Percentiles rank a stretch among this genome's conserved stretches.
Evolutionary conservation across 2,888 invertebrate species (phyloP).

Genomic region (Ferdinandea cuprea): DNA sequence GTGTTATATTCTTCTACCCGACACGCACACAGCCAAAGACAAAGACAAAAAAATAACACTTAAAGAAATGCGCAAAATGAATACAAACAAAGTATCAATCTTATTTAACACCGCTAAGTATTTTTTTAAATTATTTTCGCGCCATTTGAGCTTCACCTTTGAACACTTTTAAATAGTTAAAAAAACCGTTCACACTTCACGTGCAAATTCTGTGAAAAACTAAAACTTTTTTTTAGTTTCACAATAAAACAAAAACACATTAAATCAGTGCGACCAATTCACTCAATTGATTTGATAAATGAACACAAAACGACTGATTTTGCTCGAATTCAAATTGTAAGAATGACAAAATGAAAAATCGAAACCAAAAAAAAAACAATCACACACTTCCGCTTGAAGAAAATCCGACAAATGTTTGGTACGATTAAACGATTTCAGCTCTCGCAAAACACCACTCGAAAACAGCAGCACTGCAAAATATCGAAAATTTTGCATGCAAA

Average conservation of each 20-base stretch:
- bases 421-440: constrained; percentile 36
- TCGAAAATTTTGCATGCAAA: constrained; percentile 77
- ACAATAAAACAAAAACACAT: not conserved
- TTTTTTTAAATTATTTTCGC: constrained; percentile 72
- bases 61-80: constrained; percentile 67
- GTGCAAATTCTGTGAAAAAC: not conserved
- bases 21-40: constrained; percentile 38
- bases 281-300: not conserved
- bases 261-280: not conserved
- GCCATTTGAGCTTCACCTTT: constrained; percentile 55
- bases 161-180: constrained; percentile 14
- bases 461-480: constrained; percentile 72
- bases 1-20: constrained; percentile 28
- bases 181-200: not conserved
- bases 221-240: not conserved
- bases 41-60: constrained; percentile 28
- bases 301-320: constrained; percentile 14
- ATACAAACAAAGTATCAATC: constrained; percentile 38
- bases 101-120: constrained; percentile 37
- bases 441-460: constrained; percentile 46
- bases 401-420: constrained; percentile 16
- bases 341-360: constrained; percentile 20
- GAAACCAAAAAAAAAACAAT: constrained; percentile 9
- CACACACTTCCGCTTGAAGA: constrained; percentile 19
- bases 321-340: constrained; percentile 35